phyloP scores from a whole-genome alignment of 2,113 vertebrate genomes.

The Hyperopisus bebe region DNA sequence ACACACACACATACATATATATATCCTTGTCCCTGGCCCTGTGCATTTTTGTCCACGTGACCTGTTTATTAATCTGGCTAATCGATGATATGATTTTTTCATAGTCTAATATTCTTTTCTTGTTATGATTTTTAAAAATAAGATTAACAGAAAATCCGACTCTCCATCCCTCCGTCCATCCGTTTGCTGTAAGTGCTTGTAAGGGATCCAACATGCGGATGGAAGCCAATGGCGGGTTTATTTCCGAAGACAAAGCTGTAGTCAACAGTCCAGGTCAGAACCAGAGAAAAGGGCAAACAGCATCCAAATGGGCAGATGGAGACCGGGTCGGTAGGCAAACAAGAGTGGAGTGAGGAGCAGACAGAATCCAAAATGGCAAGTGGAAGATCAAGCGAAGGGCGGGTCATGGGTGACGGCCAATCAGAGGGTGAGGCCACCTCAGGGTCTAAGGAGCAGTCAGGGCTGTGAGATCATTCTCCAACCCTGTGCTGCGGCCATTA shows the following conservation, averaged over 20 bases:
- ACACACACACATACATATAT: too few species aligned
- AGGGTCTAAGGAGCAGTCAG: background rate
- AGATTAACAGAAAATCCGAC: background rate
- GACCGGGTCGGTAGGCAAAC: background rate
- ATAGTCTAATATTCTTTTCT: background rate
- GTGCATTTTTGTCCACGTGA: background rate
- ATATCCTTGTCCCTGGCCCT: background rate
- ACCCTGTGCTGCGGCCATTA: background rate
- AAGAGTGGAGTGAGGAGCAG: background rate
- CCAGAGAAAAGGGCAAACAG: background rate
- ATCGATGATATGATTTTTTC: background rate
- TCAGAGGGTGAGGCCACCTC: background rate
- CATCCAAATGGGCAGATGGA: background rate
- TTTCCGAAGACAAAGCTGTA: background rate
- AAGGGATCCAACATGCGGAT: background rate
- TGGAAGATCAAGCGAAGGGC: background rate
- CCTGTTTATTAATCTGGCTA: background rate
- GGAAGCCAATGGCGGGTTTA: background rate
- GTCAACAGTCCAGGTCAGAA: background rate
- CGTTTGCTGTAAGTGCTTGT: background rate
- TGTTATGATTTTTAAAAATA: background rate
- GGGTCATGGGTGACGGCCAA: background rate
- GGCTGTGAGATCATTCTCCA: background rate
- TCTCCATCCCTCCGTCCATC: background rate
- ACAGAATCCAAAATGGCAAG: background rate